Conservation (phyloP, 2,797 vertebrate species). For the Spatula clypeata region DNA sequence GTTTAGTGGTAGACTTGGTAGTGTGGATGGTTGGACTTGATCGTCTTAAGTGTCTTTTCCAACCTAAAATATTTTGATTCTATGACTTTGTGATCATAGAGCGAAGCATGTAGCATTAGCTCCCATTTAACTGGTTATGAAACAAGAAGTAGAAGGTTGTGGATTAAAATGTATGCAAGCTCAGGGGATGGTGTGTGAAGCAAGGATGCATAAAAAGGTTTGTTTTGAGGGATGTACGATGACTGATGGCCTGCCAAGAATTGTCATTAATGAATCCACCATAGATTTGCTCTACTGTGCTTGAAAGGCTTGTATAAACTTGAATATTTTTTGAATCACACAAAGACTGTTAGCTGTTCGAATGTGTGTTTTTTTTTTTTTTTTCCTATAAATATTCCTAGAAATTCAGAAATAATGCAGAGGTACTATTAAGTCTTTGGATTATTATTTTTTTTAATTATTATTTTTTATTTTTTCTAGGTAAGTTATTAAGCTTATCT, state of each 20-base stretch:
- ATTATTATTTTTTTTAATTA: too few species aligned
- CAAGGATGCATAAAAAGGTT: background rate
- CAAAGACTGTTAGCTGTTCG: background rate
- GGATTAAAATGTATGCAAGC: background rate
- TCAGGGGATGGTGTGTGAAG: background rate
- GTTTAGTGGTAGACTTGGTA: too few species aligned
- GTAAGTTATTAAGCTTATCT: background rate
- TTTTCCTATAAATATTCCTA: background rate
- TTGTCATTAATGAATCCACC: background rate
- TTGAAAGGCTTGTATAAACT: background rate
- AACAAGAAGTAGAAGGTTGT: background rate
- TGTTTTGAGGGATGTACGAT: background rate
- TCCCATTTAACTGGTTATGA: background rate
- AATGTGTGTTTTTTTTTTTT: background rate
- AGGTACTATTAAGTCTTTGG: background rate
- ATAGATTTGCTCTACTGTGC: background rate
- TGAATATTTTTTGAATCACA: background rate
- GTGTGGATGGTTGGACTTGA: too few species aligned
- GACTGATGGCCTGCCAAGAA: background rate
- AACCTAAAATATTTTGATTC: too few species aligned
- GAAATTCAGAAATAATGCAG: background rate
- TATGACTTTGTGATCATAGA: background rate
- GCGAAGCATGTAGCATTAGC: background rate
- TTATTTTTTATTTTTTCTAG: too few species aligned
- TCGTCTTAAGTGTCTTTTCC: too few species aligned